Base-by-base conservation (phyloP, 2,888 invertebrate species). In the Julus scanicus region DNA sequence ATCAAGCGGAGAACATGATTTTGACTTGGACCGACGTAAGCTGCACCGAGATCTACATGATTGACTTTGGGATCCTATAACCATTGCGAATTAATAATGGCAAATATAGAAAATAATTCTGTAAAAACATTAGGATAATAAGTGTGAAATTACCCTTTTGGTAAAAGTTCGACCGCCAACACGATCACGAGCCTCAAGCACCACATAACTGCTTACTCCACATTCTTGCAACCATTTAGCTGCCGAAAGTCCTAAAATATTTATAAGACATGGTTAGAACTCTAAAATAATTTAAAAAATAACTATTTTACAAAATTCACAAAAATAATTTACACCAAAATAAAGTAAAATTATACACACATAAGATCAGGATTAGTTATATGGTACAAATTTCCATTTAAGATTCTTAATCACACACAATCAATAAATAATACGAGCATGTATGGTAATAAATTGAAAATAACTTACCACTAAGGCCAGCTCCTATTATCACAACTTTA, bases 11-110 rank as follows among this genome's bases (percentile, higher is more conserved):
- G 89, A 9, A 93, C 90, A 57, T 92, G 91, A 88, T 91, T 90
- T 89, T 93, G 93, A 4, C 91, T 91, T 9, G 91, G 91, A 2
- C 92, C 92, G n/a, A 93, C 91, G 91, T 92, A 93, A 37, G 93
- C 91, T 8, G 92, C 93, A 15, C 93, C 92, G 20, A 92, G 89
- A 89, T 92, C 92, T 40, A 92, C 90, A 89, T 90, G 91, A n/a
- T 90, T 89, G n/a, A 80, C 48, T 39, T 87, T 87, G 8, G 87
- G 57, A 80, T 87, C 87, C 87, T 87, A 13, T 29, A 80, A 80
- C 13, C 37, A 37, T 37, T 13, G 80, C 1, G 11, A 80, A 80
- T 8, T 13, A 80, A 80, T 13, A 3, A 53, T 80, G 13, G 37
- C 11, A 13, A 63, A 63, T 63, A 63, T n/a, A 2, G 17, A 63